Evolutionary conservation across 2,888 invertebrate species (phyloP), one percentile per base, ranked within the genome.

Genomic region (Stegophylla sp.): DNA sequence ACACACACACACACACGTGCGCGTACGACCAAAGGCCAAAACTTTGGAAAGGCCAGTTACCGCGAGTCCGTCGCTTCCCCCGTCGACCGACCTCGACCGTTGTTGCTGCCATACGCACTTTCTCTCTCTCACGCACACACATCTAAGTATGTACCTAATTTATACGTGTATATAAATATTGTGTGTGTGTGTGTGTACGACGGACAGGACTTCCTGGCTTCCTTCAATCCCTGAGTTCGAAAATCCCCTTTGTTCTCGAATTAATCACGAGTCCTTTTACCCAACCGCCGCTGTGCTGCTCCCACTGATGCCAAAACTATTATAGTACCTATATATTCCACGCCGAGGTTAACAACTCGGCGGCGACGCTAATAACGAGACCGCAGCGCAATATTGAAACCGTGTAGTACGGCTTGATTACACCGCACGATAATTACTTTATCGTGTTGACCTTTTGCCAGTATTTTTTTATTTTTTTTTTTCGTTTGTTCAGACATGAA

Each of bases 21-120:
- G n/a, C n/a, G n/a, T n/a, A 61, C 79, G 79, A 51, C 79, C 79
- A 79, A 79, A 79, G 79, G 79, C 79, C 69, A 79, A 79, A 79
- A 79, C 79, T 79, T 79, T 61, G 79, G 48, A 79, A 79, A 79
- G 79, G 79, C 79, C 79, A 79, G 79, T 69, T 48, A 63, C 69
- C 71, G 45, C 69, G 20, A n/a, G n/a, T 34, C 9, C 61, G 3
- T n/a, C 75, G 23, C 64, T 41, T 17, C 64, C 1, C 20, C 63
- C 12, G n/a, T 34, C 63, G 51, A 63, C 34, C 48, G 34, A 34
- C 41, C 59, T 23, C 41, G 34, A 12, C n/a, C 10, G 63, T 20
- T 48, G 2, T 43, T 12, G 17, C 26, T 23, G 59, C 20, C 7
- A 20, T 7, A 34, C 34, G 4, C 7, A 34, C 34, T n/a, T n/a